phyloP scores from a whole-genome alignment of 2,888 invertebrate species.

The Galerucella calmariensis region DNA sequence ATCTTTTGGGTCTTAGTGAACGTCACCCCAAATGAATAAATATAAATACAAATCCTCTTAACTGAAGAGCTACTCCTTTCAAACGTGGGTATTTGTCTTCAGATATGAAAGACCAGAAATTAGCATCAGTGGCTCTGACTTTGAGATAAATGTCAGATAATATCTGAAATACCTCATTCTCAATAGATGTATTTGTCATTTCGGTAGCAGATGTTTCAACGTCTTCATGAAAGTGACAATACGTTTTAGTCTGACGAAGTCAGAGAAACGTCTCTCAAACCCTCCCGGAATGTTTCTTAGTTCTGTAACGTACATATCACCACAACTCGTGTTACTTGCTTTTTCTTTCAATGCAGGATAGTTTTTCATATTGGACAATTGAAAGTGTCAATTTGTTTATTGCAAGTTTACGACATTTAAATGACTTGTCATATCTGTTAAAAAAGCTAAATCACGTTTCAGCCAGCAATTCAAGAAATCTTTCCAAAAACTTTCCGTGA shows the following conservation, averaged over 20 bases:
- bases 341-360: not conserved
- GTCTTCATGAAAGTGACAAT: not conserved
- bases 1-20: too few species aligned
- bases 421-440: constrained; percentile 44
- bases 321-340: not conserved
- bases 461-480: constrained; percentile 13
- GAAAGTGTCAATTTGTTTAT: not conserved
- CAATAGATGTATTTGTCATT: not conserved
- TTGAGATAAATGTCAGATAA: not conserved
- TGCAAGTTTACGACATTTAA: constrained; percentile 35
- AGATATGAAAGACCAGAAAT: not conserved
- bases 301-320: not conserved
- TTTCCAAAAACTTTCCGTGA: constrained; percentile 16
- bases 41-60: not conserved
- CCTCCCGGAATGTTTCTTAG: too few species aligned
- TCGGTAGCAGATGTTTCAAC: not conserved
- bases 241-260: not conserved
- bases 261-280: not conserved
- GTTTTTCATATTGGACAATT: not conserved
- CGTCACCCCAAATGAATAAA: too few species aligned
- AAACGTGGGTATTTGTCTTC: not conserved
- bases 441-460: constrained; percentile 44
- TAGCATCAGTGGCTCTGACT: not conserved
- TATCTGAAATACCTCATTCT: not conserved
- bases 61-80: not conserved